Base-by-base conservation (phyloP, 1,140 invertebrate species). In the Bombus sibiricus region DNA sequence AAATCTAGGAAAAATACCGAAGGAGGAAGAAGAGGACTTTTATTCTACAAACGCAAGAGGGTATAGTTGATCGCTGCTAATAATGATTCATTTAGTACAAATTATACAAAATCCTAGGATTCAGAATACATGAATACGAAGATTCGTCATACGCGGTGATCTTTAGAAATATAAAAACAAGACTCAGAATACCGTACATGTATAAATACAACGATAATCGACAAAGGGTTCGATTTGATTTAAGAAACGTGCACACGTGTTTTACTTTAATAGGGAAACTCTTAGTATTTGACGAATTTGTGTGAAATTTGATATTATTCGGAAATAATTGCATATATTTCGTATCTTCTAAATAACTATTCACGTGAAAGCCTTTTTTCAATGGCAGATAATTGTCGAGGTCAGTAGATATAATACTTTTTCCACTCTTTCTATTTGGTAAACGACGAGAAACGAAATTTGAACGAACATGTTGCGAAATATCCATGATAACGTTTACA, bases 201-300 rank as follows among this genome's bases (percentile, higher is more conserved):
- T 94, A 94, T n/a, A 94, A 76, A 76, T 94, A 94, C 59, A 94
- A 68, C 3, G 91, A 92, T 25, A 94, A 83, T 57, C 86, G 87
- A 86, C 92, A 94, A 34, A 93, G 85, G 4, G 74, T 88, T 84
- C 88, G 86, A 76, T 92, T 92, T 0, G 82, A 81, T 32, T 71
- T 90, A 2, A 93, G 28, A 41, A 94, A 92, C 47, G 84, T 78
- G 5, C 41, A 90, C 15, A 41, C 39, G 13, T 79, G 64, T 71
- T 75, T 69, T 41, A 88, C 4, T 37, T 74, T 83, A 3, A 64
- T 2, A 0, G 32, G 18, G 22, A 64, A 73, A 34, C 3, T 39
- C 64, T 87, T 84, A 15, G 0, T 3, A 4, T 66, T 1, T 0
- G 32, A 53, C 4, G 25, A 10, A n/a, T 64, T 74, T 75, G 53